Evolutionary conservation across 2,113 vertebrate genomes (phyloP).

Genomic region (Ivindomyrus marchei): DNA sequence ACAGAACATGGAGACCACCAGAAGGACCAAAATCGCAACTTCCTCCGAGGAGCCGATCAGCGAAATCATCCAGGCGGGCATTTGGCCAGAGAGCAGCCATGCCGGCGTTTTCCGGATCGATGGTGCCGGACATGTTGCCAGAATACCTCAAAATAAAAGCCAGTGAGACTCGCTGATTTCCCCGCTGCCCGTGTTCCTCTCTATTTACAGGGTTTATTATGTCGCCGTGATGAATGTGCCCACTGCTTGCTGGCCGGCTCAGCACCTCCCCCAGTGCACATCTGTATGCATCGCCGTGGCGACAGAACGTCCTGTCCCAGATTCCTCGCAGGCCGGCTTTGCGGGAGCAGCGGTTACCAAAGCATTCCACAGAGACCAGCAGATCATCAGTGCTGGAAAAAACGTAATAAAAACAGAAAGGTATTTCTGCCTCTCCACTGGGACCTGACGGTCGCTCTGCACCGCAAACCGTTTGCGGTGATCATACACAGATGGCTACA

Average conservation of each 20-base stretch:
- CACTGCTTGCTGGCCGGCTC: not conserved
- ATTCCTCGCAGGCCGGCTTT: not conserved
- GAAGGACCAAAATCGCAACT: not conserved
- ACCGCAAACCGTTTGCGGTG: not conserved
- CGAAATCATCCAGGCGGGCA: not conserved
- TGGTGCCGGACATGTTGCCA: not conserved
- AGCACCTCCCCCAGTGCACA: not conserved
- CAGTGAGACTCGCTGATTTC: not conserved
- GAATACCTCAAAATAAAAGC: not conserved
- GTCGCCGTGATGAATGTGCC: constrained; percentile 7
- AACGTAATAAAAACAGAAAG: not conserved
- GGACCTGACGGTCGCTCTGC: not conserved
- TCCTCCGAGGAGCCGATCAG: not conserved
- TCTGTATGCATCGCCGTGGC: not conserved
- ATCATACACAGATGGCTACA: not conserved
- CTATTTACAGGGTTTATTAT: constrained; percentile 13
- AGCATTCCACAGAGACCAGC: not conserved
- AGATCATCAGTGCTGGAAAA: not conserved
- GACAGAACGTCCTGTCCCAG: not conserved
- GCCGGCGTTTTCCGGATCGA: not conserved
- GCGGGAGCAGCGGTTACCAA: not conserved
- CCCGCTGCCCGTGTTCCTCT: not conserved
- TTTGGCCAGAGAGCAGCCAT: not conserved
- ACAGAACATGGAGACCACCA: not conserved
- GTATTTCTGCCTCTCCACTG: not conserved